Evolutionary conservation across 2,113 vertebrate species (phyloP), one percentile per base, ranked within the genome.

Genomic region (Lipophrys pholis): DNA sequence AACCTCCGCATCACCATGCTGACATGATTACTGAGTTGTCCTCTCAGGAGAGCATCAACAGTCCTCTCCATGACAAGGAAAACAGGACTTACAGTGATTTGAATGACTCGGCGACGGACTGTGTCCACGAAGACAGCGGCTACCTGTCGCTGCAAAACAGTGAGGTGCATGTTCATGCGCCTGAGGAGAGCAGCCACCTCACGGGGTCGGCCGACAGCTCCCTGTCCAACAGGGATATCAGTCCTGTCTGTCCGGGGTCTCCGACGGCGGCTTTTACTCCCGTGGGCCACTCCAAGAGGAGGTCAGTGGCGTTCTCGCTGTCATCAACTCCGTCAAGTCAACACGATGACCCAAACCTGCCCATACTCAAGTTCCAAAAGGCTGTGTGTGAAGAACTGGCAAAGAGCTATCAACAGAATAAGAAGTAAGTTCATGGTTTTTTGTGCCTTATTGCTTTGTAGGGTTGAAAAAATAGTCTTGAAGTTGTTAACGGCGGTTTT

Each of bases 301-400:
- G 21, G 21, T 4, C 21, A 30, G 2, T 30, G 21, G 21, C 21
- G 21, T 30, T 30, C 21, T 30, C 21, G 21, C 21, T 30, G 38
- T 76, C 14, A 7, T 8, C 36, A 0, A 0, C 86, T 15, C 76
- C 84, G 1, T 15, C 52, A 0, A 8, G n/a, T n/a, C 58, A 57
- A 1, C n/a, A 46, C 61, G 8, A 6, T 0, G 16, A 69, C 43
- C n/a, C 52, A 35, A 80, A 73, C 50, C 89, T 98, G 49, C 97
- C 97, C 3, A 85, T 94, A 51, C 85, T 94, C 40, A 92, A 93
- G 65, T 98, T 97, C 64, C 94, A 96, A 83, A 89, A 90, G 87
- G 89, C 92, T 0, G 92, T 96, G 61, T 98, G 97, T 72, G 94
- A 92, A 46, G 94, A 94, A 57, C 91, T 99, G 55, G 90, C 93